A percentile compares a stretch with the other conserved stretches of the same genome.
Evolutionary conservation across 2,113 vertebrate genomes (phyloP).

Genomic region (Micronisus gabar): DNA sequence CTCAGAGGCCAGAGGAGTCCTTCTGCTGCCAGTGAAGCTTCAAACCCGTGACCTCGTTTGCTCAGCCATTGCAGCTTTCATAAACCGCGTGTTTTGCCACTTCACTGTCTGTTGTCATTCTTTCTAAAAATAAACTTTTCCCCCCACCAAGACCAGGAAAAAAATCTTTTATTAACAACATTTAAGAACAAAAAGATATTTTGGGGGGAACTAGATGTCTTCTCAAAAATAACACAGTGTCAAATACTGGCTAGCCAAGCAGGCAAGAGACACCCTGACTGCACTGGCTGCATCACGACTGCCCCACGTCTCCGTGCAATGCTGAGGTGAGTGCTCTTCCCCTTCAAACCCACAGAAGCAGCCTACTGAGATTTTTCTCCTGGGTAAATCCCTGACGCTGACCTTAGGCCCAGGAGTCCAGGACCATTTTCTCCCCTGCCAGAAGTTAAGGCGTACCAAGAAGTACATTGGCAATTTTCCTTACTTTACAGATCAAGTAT

Average conservation of each 20-base stretch:
- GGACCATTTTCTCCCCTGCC: not conserved
- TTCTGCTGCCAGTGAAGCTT: not conserved
- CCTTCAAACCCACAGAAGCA: not conserved
- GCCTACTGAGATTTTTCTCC: not conserved
- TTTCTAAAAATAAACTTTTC: not conserved
- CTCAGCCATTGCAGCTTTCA: not conserved
- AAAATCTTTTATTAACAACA: not conserved
- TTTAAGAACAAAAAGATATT: not conserved
- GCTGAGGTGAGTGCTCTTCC: not conserved
- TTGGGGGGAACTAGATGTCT: not conserved
- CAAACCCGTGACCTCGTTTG: not conserved
- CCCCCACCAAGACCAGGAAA: not conserved
- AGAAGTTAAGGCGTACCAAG: not conserved
- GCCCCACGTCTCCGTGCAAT: fast-evolving
- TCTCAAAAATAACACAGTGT: not conserved
- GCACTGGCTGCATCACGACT: not conserved
- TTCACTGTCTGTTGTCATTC: not conserved
- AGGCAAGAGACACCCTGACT: not conserved
- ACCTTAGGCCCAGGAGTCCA: not conserved
- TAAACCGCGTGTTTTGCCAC: not conserved
- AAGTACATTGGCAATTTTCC: not conserved
- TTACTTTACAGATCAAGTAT: not conserved
- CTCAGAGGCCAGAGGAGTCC: not conserved
- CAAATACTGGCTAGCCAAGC: not conserved
- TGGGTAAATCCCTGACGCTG: not conserved